Evolutionary conservation across 2,888 invertebrate species (phyloP).

Genomic region (Toxonevra muliebris): DNA sequence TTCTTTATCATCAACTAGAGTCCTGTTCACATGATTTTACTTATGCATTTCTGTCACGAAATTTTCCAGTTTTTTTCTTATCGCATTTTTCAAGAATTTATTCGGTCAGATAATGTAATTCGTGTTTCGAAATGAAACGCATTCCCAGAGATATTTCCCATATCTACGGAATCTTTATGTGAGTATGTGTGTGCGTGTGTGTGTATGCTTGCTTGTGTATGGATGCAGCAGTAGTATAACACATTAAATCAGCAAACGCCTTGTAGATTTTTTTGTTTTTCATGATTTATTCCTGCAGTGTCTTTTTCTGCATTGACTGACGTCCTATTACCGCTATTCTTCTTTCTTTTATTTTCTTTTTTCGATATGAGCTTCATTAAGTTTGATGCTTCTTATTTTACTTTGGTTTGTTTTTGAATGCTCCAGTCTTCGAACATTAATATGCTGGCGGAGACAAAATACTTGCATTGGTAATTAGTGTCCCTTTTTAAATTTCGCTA

Average conservation of each 20-base stretch:
- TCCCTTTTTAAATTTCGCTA: neutral
- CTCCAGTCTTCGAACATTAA: neutral
- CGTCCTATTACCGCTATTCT: conserved; percentile 14
- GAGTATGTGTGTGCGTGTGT: too few relatives aligned
- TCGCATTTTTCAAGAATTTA: conserved; percentile 52
- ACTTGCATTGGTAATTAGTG: conserved; percentile 18
- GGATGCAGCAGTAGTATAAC: neutral
- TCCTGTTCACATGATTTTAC: conserved; percentile 62
- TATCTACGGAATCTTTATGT: conserved; percentile 30
- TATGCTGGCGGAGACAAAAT: conserved; percentile 6
- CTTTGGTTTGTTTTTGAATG: neutral
- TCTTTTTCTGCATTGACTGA: neutral
- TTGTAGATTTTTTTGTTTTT: conserved; percentile 18
- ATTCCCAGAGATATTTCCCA: conserved; percentile 54
- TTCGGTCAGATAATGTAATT: conserved; percentile 58
- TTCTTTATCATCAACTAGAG: conserved; percentile 3
- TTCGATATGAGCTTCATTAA: too few relatives aligned
- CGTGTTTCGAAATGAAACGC: conserved; percentile 58
- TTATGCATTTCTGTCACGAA: conserved; percentile 64
- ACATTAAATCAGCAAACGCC: conserved; percentile 26
- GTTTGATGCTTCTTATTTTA: neutral
- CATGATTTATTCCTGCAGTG: conserved; percentile 19
- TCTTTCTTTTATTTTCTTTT: too few relatives aligned
- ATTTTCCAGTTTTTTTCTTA: conserved; percentile 56
- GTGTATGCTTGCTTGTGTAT: neutral